Percentiles rank a stretch among this genome's conserved stretches.
Evolutionary conservation across 1,140 invertebrate genomes (phyloP).

Genomic region (Drosophila tsacasi): DNA sequence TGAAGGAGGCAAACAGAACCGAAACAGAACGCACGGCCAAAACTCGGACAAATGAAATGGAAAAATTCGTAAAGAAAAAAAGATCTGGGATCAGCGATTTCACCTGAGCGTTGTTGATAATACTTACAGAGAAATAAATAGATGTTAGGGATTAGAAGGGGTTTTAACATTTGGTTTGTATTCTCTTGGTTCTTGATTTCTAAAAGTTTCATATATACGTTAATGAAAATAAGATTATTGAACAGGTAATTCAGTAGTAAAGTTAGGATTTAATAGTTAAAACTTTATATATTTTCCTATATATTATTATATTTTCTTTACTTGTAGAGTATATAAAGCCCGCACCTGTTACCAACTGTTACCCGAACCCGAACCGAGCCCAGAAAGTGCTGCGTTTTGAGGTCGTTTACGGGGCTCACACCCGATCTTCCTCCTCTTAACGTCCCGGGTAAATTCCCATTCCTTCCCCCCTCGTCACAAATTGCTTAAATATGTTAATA

Average conservation of each 20-base stretch:
- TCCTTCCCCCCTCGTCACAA: background rate
- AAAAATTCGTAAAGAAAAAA: slow-evolving; percentile 48
- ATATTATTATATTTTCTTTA: background rate
- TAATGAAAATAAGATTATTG: background rate
- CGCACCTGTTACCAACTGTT: slow-evolving; percentile 27
- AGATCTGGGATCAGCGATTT: slow-evolving; percentile 19
- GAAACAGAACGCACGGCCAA: slow-evolving; percentile 29
- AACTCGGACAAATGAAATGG: slow-evolving; percentile 19
- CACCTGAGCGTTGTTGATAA: background rate
- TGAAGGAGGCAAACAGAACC: slow-evolving; percentile 56
- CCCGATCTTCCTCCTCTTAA: background rate
- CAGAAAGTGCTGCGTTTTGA: slow-evolving; percentile 22
- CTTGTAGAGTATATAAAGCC: background rate
- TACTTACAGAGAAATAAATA: background rate
- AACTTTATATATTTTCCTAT: background rate
- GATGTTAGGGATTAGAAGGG: background rate
- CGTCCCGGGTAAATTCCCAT: background rate
- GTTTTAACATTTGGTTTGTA: background rate
- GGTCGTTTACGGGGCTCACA: slow-evolving; percentile 29
- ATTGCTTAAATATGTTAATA: slow-evolving; percentile 70
- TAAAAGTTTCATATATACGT: background rate
- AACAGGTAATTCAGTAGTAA: too few species aligned
- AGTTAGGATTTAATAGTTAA: background rate
- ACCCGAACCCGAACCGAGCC: background rate
- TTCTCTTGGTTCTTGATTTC: background rate